Evolutionary conservation across 1,140 invertebrate species (phyloP).

Genomic region (Magallana ariakensis): DNA sequence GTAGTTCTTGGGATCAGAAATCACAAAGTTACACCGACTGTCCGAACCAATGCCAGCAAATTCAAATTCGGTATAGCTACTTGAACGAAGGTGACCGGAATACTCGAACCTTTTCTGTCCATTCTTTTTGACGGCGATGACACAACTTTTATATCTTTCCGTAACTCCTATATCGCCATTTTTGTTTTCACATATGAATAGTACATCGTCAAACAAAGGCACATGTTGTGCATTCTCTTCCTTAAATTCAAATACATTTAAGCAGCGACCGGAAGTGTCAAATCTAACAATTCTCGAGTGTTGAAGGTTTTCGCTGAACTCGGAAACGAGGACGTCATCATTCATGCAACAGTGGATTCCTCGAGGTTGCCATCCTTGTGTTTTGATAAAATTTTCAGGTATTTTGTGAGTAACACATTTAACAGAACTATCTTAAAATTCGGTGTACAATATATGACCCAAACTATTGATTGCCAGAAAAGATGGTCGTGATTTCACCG

Average conservation of each 20-base stretch:
- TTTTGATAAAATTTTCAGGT: background rate
- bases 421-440: background rate
- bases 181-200: conserved; percentile 16
- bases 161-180: background rate
- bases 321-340: background rate
- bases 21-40: conserved; percentile 4
- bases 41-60: background rate
- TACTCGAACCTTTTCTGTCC: background rate
- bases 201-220: background rate
- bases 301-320: background rate
- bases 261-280: background rate
- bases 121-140: background rate
- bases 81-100: background rate
- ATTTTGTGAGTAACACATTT: background rate
- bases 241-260: background rate
- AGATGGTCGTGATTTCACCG: background rate
- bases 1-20: background rate
- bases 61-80: background rate
- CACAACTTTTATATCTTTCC: background rate
- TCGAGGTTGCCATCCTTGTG: conserved; percentile 12
- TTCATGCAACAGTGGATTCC: background rate
- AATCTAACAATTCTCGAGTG: background rate
- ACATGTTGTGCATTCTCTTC: background rate
- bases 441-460: background rate
- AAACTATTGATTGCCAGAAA: background rate